Evolutionary conservation across 2,888 invertebrate species (phyloP).

Genomic region (Ophion ventricosus): DNA sequence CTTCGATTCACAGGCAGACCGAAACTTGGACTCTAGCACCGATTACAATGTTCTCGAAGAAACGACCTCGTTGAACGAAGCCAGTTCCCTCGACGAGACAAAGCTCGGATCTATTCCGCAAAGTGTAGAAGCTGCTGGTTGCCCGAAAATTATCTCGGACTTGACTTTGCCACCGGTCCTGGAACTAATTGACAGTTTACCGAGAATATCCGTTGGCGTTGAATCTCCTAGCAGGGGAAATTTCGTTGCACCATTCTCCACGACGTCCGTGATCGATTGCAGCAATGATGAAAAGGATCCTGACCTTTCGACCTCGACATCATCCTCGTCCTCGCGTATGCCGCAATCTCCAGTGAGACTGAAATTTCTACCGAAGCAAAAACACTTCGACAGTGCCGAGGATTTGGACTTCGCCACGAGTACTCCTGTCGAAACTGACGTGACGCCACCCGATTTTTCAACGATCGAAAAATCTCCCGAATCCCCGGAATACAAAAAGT

Average conservation of each 20-base stretch:
- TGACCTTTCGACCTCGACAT: neutral
- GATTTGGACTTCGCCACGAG: constrained; percentile 61
- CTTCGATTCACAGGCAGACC: constrained; percentile 21
- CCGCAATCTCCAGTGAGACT: constrained; percentile 38
- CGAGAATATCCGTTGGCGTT: neutral
- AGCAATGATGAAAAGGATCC: neutral
- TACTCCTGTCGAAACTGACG: constrained; percentile 47
- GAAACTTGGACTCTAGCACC: constrained; percentile 50
- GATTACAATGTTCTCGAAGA: constrained; percentile 69
- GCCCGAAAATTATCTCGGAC: neutral
- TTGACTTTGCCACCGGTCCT: neutral
- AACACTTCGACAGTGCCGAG: constrained; percentile 58
- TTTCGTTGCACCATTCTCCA: constrained; percentile 1
- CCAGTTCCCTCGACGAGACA: constrained; percentile 19
- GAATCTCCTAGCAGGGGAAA: neutral
- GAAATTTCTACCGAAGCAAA: constrained; percentile 65
- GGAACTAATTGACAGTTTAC: neutral
- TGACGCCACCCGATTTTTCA: constrained; percentile 13
- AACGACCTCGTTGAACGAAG: constrained; percentile 69
- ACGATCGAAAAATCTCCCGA: constrained; percentile 22
- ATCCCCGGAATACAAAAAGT: constrained; percentile 29
- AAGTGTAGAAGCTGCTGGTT: neutral
- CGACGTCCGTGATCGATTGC: too few relatives aligned
- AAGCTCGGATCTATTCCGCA: neutral
- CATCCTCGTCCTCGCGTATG: neutral